phyloP scores from a whole-genome alignment of 2,888 invertebrate species.

The Drosophila quinaria region DNA sequence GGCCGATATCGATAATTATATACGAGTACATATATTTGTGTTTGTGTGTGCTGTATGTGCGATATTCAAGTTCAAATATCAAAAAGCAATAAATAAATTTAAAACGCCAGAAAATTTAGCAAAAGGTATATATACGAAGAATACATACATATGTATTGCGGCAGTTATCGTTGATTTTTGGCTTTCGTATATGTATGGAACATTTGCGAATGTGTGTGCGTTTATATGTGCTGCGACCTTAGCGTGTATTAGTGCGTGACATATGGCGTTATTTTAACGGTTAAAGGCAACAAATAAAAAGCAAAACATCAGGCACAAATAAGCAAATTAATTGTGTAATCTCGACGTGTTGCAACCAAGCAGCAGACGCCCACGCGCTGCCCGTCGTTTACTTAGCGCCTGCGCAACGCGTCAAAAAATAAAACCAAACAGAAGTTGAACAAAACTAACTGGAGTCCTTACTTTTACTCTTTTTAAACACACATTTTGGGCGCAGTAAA shows the following conservation, averaged over 20 bases:
- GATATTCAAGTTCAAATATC: slow-evolving; percentile 75
- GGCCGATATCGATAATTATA: slow-evolving; percentile 69
- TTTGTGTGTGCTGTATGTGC: slow-evolving; percentile 30
- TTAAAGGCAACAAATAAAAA: slow-evolving; percentile 34
- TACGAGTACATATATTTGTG: slow-evolving; percentile 36
- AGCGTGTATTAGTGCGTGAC: slow-evolving; percentile 71
- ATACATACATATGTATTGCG: slow-evolving; percentile 11
- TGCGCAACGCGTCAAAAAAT: slow-evolving; percentile 54
- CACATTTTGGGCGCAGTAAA: slow-evolving; percentile 15
- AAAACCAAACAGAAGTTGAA: not conserved
- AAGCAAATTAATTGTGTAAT: slow-evolving; percentile 71
- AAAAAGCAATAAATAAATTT: slow-evolving; percentile 64
- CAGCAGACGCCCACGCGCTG: slow-evolving; percentile 37
- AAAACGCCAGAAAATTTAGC: slow-evolving; percentile 51
- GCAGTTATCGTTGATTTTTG: slow-evolving; percentile 44
- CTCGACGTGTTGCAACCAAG: slow-evolving; percentile 14
- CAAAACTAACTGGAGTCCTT: slow-evolving; percentile 22
- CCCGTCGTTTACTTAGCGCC: slow-evolving; percentile 49
- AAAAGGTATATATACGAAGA: slow-evolving; percentile 60
- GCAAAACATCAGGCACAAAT: slow-evolving; percentile 32
- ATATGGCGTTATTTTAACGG: slow-evolving; percentile 69
- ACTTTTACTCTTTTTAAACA: slow-evolving; percentile 14
- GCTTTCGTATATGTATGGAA: slow-evolving; percentile 11
- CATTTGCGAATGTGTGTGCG: slow-evolving; percentile 21
- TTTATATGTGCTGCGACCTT: slow-evolving; percentile 34